Percentiles rank a stretch among this genome's conserved stretches.
Evolutionary conservation across 2,113 vertebrate genomes (phyloP).

Genomic region (Bos indicus): DNA sequence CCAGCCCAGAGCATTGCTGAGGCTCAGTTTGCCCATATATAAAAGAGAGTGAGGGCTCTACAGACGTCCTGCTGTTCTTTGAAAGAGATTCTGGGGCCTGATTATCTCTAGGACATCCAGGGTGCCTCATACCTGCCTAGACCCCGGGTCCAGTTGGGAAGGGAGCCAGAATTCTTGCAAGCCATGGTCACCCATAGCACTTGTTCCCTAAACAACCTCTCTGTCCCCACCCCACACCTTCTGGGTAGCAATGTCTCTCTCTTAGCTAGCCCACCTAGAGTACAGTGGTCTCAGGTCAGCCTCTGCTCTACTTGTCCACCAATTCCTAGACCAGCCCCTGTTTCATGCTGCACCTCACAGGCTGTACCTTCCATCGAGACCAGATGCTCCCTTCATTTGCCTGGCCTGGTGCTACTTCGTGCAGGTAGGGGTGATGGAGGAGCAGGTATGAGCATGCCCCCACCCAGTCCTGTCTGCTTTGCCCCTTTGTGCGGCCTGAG

Average conservation of each 20-base stretch:
- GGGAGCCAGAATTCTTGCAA: neutral
- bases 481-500: neutral
- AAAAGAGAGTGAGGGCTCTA: neutral
- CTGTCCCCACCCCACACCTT: neutral
- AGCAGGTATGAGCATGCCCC: slow-evolving; percentile 65
- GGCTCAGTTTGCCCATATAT: neutral
- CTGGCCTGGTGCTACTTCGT: slow-evolving; percentile 66
- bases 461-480: neutral
- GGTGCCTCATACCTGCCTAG: neutral
- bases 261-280: too few relatives aligned
- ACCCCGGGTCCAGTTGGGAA: neutral
- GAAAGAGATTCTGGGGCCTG: neutral
- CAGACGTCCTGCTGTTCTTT: neutral
- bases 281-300: neutral
- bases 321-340: neutral
- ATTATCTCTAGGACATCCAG: neutral
- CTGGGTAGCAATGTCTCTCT: neutral
- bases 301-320: neutral
- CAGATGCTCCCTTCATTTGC: slow-evolving; percentile 43
- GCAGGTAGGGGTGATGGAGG: slow-evolving; percentile 60
- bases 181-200: neutral
- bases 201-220: neutral
- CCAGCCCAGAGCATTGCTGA: neutral
- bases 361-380: slow-evolving; percentile 42
- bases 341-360: neutral